These are phyloP conservation scores for Sardina pilchardus DNA, from an alignment of 2,113 vertebrate species.

Conservation along the genomic window DNA sequence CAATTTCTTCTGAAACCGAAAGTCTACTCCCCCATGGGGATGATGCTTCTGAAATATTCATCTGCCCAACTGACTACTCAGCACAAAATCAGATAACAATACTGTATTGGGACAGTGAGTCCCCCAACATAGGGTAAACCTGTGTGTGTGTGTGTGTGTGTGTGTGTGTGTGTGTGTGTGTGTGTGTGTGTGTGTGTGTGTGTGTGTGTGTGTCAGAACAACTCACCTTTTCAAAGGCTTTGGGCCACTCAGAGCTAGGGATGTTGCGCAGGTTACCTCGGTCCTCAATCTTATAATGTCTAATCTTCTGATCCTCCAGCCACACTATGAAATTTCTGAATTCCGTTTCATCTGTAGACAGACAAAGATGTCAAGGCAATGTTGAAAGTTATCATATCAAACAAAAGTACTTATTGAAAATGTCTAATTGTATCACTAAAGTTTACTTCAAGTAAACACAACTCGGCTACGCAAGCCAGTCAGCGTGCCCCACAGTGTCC, in stretches of 20 bases:
- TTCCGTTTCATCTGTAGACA: slow-evolving; percentile 87
- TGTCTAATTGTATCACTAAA: neutral
- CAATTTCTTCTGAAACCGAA: no score
- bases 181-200: neutral
- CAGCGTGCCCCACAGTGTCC: neutral
- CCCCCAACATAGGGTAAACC: neutral
- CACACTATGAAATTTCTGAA: slow-evolving; percentile 97
- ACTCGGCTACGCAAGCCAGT: no score
- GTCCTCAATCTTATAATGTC: slow-evolving; percentile 98
- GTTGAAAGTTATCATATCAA: neutral
- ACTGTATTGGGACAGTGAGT: neutral
- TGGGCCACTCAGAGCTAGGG: slow-evolving; percentile 89
- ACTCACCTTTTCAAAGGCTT: slow-evolving; percentile 86
- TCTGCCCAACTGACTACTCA: no score
- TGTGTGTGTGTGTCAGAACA: neutral
- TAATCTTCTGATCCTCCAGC: slow-evolving; percentile 98
- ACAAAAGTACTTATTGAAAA: no score
- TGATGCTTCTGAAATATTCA: no score
- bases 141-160: neutral
- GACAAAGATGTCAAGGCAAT: neutral
- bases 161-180: neutral
- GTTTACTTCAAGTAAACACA: neutral
- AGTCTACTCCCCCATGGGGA: no score
- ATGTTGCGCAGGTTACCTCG: slow-evolving; percentile 93
- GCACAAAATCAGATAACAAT: neutral